phyloP scores from a whole-genome alignment of 2,113 vertebrate species.

The Phrynosoma platyrhinos region DNA sequence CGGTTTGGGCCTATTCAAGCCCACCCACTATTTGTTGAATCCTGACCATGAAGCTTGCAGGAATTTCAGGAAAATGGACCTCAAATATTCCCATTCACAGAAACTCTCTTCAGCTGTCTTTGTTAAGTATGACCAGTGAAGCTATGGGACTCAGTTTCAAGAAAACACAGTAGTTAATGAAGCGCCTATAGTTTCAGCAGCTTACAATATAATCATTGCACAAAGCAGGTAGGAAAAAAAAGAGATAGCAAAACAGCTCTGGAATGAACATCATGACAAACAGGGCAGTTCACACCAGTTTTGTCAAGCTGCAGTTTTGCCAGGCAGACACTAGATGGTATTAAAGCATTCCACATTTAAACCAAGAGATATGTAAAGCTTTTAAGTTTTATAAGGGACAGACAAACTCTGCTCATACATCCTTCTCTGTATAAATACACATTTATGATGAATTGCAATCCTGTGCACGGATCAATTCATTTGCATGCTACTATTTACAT shows the following conservation, averaged over 20 bases:
- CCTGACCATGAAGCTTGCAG: not conserved
- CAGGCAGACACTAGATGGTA: not conserved
- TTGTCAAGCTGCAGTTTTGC: not conserved
- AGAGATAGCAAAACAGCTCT: not conserved
- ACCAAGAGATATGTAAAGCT: rapidly evolving
- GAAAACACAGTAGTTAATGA: not conserved
- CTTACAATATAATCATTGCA: not conserved
- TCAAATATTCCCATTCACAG: not conserved
- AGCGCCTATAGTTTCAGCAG: not conserved
- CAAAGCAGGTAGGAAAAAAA: not conserved
- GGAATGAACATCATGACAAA: not conserved
- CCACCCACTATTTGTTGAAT: not conserved
- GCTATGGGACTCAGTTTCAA: not conserved
- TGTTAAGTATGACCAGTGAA: not conserved
- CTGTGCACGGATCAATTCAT: constrained; percentile 46
- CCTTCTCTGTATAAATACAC: not conserved
- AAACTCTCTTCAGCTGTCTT: not conserved
- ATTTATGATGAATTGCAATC: constrained; percentile 30
- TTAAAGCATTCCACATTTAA: not conserved
- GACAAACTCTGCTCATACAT: not conserved
- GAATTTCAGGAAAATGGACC: not conserved
- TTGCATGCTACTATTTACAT: constrained; percentile 64
- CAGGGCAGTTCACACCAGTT: not conserved
- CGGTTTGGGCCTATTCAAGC: not conserved
- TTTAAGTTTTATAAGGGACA: rapidly evolving